Base-by-base conservation (phyloP, 1,140 invertebrate species). In the Drosophila sturtevanti region DNA sequence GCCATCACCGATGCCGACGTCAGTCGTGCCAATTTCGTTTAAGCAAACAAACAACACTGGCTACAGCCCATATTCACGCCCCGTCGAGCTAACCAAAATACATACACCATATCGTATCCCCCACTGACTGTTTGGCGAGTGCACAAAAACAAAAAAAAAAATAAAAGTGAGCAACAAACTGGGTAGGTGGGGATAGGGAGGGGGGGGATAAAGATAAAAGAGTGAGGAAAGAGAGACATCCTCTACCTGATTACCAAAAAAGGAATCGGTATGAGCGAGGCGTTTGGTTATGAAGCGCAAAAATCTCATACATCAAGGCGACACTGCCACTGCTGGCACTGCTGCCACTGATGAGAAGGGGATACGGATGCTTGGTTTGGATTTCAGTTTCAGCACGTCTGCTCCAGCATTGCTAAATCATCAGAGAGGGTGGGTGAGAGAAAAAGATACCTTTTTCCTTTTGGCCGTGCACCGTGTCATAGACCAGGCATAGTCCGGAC, bases 261-360 rank as follows among this genome's bases (percentile, higher is more conserved):
- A 48, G 21, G 41, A 16, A 48, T 48, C 41, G 41, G 16, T 7
- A 48, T 48, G 18, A 48, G 55, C 4, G n/a, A 60, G 60, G 73
- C 65, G 73, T 66, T 68, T 87, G 84, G 82, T 87, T 87, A 87
- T 87, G 84, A 81, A 72, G 82, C 84, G 84, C 84, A 82, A 89
- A 86, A 87, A 82, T 89, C 84, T 89, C 82, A 89, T 87, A 82
- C 82, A 87, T 87, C 82, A 86, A 89, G 64, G 41, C 79, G 75
- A 87, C 82, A 79, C 68, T 72, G 72, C 65, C 48, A 52, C 9
- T 48, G 21, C 48, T 44, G 41, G 16, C 7, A 16, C 14, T 24
- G 16, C 9, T n/a, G n/a, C n/a, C n/a, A n/a, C n/a, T 18, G 41
- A 21, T 21, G 16, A 18, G 16, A 44, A 44, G 14, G 41, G 16